Conservation (phyloP, 2,797 vertebrate genomes). For the Microhierax caerulescens region DNA sequence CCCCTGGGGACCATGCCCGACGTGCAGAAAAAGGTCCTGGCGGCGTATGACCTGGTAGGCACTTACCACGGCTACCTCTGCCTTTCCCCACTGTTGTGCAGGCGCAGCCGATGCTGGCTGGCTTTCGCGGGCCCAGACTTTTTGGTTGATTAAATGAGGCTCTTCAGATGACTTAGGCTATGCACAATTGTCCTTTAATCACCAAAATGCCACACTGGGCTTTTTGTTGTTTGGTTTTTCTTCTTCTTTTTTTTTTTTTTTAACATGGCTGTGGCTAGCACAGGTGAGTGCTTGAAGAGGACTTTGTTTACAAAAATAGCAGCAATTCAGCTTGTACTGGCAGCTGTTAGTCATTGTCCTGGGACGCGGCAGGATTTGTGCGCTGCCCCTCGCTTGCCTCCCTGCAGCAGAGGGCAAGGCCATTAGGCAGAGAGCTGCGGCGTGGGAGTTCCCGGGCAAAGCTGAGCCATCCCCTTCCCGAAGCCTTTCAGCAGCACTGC, state of each 20-base stretch:
- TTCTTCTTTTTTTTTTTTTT: neutral
- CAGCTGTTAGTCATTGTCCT: neutral
- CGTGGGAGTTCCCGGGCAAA: neutral
- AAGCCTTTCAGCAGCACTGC: neutral
- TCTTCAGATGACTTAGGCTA: neutral
- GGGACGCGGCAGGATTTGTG: neutral
- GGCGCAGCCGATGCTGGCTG: rapidly evolving
- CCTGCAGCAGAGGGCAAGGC: neutral
- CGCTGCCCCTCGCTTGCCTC: neutral
- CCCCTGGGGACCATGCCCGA: conserved; percentile 82
- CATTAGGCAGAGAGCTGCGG: neutral
- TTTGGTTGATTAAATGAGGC: neutral
- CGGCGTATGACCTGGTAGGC: conserved; percentile 89
- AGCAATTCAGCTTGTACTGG: neutral
- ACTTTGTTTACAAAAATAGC: neutral
- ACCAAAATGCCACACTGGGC: neutral
- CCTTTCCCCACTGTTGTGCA: rapidly evolving
- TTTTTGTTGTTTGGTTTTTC: neutral
- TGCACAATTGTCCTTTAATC: neutral
- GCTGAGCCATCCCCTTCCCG: neutral
- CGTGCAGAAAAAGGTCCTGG: conserved; percentile 87
- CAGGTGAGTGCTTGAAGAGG: neutral
- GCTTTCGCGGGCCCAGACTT: rapidly evolving
- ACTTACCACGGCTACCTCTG: neutral
- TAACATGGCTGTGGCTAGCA: neutral